Conservation (phyloP, 2,113 vertebrate genomes). For the Acrocephalus kingi region DNA sequence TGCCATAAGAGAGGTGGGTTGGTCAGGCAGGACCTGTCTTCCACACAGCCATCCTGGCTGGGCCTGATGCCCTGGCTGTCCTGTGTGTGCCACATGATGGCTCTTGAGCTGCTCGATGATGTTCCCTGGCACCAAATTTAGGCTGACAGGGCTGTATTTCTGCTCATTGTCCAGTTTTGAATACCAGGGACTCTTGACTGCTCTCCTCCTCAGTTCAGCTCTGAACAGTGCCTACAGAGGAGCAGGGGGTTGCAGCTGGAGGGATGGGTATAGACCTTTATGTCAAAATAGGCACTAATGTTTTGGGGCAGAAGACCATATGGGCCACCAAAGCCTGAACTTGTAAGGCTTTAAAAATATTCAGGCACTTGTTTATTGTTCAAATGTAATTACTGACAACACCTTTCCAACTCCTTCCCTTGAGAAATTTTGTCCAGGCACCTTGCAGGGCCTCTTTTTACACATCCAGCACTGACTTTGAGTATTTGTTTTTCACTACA, state of each 20-base stretch:
- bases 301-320: not conserved
- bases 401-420: not conserved
- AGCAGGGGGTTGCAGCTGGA: not conserved
- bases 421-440: not conserved
- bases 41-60: not conserved
- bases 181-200: not conserved
- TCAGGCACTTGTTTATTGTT: not conserved
- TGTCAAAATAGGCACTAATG: not conserved
- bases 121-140: not conserved
- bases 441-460: not conserved
- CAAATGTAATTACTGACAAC: not conserved
- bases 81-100: not conserved
- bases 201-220: not conserved
- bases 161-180: not conserved
- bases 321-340: not conserved
- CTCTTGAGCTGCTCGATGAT: not conserved
- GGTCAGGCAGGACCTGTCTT: not conserved
- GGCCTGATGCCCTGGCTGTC: not conserved
- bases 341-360: not conserved
- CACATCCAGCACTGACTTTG: not conserved
- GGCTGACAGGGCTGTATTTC: not conserved
- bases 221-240: not conserved
- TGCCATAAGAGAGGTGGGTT: not conserved
- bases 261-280: not conserved
- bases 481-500: not conserved